Conservation (phyloP, 1,140 invertebrate species). For the Temnothorax longispinosus region DNA sequence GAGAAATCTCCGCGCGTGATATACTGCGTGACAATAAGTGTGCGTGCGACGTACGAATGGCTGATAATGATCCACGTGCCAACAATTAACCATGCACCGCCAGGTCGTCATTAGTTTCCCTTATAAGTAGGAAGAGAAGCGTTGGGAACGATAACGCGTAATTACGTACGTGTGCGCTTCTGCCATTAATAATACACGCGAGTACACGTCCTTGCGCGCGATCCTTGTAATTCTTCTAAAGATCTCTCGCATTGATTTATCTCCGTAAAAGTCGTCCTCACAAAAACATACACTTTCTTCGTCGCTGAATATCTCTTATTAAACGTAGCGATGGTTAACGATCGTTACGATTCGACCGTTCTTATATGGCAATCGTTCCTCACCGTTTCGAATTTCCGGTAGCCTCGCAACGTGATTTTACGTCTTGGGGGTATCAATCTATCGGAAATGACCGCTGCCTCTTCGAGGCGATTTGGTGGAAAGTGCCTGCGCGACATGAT, state of each 20-base stretch:
- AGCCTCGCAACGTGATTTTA: constrained; percentile 4
- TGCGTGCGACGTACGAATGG: not conserved
- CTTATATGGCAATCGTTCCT: not conserved
- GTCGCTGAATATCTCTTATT: constrained; percentile 46
- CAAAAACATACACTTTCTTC: constrained; percentile 52
- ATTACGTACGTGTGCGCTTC: constrained; percentile 56
- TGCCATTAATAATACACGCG: constrained; percentile 61
- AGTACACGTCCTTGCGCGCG: constrained; percentile 37
- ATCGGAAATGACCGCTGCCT: not conserved
- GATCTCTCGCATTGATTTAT: constrained; percentile 41
- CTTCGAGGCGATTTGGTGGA: constrained; percentile 3
- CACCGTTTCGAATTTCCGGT: constrained; percentile 32
- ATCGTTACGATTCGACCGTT: constrained; percentile 41
- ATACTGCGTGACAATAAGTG: not conserved
- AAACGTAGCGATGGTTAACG: constrained; percentile 16
- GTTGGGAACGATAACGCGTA: constrained; percentile 39
- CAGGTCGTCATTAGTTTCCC: constrained; percentile 38
- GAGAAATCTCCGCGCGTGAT: not conserved
- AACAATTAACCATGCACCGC: constrained; percentile 65
- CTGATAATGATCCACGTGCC: constrained; percentile 72
- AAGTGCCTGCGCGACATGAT: not conserved
- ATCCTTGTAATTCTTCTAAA: constrained; percentile 36
- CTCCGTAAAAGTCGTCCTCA: constrained; percentile 13
- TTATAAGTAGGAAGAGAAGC: constrained; percentile 41
- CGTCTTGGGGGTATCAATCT: not conserved